Conservation (phyloP, 1,140 invertebrate genomes). For the Coptotermes formosanus region DNA sequence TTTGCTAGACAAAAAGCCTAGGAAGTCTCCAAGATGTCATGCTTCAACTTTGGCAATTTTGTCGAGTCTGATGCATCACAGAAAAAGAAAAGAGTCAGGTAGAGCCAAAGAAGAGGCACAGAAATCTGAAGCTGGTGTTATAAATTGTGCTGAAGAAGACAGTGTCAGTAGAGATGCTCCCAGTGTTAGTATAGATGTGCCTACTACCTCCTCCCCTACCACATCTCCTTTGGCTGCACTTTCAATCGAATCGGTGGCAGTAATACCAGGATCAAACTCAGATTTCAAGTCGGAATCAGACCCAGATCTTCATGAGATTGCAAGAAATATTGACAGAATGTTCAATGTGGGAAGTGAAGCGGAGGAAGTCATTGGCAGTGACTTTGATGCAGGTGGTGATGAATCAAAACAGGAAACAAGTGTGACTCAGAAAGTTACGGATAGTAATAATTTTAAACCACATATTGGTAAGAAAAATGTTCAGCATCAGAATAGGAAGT, state of each 20-base stretch:
- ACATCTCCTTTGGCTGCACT: background rate
- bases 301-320: background rate
- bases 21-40: slow-evolving; percentile 82
- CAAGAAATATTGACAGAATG: slow-evolving; percentile 22
- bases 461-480: background rate
- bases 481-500: background rate
- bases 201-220: background rate
- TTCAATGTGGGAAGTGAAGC: background rate
- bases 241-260: background rate
- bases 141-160: background rate
- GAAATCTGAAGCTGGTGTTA: background rate
- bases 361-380: background rate
- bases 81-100: slow-evolving; percentile 41
- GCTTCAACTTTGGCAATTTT: slow-evolving; percentile 80
- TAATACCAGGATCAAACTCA: background rate
- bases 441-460: background rate
- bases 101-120: slow-evolving; percentile 46
- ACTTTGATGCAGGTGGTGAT: background rate
- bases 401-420: background rate
- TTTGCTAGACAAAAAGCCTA: slow-evolving; percentile 58
- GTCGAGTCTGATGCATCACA: slow-evolving; percentile 60
- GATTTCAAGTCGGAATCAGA: background rate
- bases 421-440: background rate
- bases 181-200: background rate
- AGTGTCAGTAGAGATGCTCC: background rate